Conservation (phyloP, 2,888 invertebrate species). For the Lepidonotus clava region DNA sequence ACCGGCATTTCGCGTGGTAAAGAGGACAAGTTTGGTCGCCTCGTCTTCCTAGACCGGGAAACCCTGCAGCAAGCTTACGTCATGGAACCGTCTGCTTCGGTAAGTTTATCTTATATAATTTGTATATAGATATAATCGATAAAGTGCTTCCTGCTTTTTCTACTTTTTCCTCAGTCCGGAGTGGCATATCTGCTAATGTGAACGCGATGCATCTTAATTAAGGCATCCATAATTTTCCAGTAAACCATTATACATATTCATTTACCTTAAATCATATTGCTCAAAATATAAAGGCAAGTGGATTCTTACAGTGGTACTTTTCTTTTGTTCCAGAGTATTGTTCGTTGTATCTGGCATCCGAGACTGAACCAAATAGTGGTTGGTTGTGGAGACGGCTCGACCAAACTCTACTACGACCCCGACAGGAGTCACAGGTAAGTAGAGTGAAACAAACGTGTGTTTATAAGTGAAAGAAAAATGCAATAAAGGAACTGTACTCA, state of each 20-base stretch:
- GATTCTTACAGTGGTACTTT: no score
- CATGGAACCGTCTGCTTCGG: conserved; percentile 88
- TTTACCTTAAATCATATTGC: no score
- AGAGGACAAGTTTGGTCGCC: conserved; percentile 75
- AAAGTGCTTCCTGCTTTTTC: not conserved
- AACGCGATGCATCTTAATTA: no score
- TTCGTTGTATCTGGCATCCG: conserved; percentile 96
- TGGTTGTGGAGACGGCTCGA: conserved; percentile 93
- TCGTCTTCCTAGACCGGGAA: conserved; percentile 90
- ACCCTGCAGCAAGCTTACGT: conserved; percentile 88
- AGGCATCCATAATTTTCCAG: no score
- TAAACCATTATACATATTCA: no score
- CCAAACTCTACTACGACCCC: conserved; percentile 95
- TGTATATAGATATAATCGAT: not conserved
- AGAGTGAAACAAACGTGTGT: not conserved
- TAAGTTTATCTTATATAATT: conserved; percentile 67
- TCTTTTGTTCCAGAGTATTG: conserved; percentile 83
- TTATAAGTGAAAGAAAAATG: not conserved
- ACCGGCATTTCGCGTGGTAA: conserved; percentile 92
- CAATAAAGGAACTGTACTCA: not conserved
- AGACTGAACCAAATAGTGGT: conserved; percentile 98
- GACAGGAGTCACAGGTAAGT: conserved; percentile 85
- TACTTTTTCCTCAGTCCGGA: no score
- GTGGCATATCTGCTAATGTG: no score
- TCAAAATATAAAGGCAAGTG: no score